A percentile compares a stretch with the other conserved stretches of the same genome.
Conservation (phyloP, 2,113 vertebrate genomes). For the Australoheros scitulus region DNA sequence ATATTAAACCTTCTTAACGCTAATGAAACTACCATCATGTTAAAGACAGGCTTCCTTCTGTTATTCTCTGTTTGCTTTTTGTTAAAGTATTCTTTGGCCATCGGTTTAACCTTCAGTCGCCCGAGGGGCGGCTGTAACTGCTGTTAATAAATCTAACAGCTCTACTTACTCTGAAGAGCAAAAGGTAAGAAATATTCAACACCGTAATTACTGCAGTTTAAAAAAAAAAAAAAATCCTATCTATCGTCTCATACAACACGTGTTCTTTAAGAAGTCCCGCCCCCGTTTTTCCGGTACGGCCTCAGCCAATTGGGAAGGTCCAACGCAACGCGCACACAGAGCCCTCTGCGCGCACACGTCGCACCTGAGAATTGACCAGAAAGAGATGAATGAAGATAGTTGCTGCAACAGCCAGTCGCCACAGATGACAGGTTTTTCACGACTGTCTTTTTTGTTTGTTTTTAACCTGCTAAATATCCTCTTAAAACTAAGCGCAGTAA, state of each 20-base stretch:
- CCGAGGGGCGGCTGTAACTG: not conserved
- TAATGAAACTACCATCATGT: not conserved
- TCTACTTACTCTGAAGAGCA: not conserved
- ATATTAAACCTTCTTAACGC: not conserved
- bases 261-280: constrained; percentile 21
- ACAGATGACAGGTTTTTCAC: constrained; percentile 27
- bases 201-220: not conserved
- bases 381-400: constrained; percentile 60
- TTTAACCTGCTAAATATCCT: not conserved
- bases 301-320: constrained; percentile 74
- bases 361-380: constrained; percentile 39
- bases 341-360: constrained; percentile 28
- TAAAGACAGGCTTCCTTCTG: not conserved
- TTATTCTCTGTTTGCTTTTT: not conserved
- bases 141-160: not conserved
- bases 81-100: not conserved
- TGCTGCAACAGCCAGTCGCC: constrained; percentile 57
- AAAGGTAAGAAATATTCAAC: not conserved
- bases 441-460: not conserved
- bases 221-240: not conserved
- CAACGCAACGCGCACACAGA: constrained; percentile 72
- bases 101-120: not conserved
- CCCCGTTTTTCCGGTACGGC: constrained; percentile 25
- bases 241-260: not conserved
- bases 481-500: not conserved